Evolutionary conservation across 2,888 invertebrate genomes (phyloP).

Genomic region (Megamerina dolium): DNA sequence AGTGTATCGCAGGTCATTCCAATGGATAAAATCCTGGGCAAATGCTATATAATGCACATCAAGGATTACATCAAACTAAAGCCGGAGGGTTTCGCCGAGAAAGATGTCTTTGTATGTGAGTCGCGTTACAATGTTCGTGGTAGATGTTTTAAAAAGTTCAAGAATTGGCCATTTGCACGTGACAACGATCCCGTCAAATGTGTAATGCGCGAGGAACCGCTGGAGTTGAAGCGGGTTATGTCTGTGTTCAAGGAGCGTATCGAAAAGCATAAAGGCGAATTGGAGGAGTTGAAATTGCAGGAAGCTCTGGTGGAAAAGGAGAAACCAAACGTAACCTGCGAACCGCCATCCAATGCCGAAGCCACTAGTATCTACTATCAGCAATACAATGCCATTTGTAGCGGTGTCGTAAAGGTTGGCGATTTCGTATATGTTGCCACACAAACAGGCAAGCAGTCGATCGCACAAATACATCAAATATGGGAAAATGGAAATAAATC

Average conservation of each 20-base stretch:
- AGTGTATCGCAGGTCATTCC: slow-evolving; percentile 81
- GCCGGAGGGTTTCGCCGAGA: slow-evolving; percentile 82
- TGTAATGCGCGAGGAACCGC: slow-evolving; percentile 62
- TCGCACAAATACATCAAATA: slow-evolving; percentile 89
- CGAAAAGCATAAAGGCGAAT: slow-evolving; percentile 84
- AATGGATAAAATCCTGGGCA: slow-evolving; percentile 76
- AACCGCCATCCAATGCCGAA: slow-evolving; percentile 62
- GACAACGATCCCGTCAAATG: slow-evolving; percentile 60
- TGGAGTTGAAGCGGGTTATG: slow-evolving; percentile 82
- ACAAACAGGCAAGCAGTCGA: slow-evolving; percentile 82
- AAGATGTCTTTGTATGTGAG: slow-evolving; percentile 96
- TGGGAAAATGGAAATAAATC: slow-evolving; percentile 92
- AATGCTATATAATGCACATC: slow-evolving; percentile 89
- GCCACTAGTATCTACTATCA: slow-evolving; percentile 84
- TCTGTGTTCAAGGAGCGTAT: slow-evolving; percentile 89
- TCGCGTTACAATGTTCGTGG: slow-evolving; percentile 83
- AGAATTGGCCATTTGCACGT: slow-evolving; percentile 60
- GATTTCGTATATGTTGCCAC: slow-evolving; percentile 94
- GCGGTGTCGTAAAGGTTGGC: slow-evolving; percentile 79
- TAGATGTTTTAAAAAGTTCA: slow-evolving; percentile 90
- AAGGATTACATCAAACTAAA: slow-evolving; percentile 88
- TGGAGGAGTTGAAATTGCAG: slow-evolving; percentile 75
- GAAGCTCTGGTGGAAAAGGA: slow-evolving; percentile 80
- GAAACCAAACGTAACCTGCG: slow-evolving; percentile 76
- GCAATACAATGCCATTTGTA: slow-evolving; percentile 81